Base-by-base conservation (phyloP, 2,113 vertebrate species). In the Leuciscus idus region DNA sequence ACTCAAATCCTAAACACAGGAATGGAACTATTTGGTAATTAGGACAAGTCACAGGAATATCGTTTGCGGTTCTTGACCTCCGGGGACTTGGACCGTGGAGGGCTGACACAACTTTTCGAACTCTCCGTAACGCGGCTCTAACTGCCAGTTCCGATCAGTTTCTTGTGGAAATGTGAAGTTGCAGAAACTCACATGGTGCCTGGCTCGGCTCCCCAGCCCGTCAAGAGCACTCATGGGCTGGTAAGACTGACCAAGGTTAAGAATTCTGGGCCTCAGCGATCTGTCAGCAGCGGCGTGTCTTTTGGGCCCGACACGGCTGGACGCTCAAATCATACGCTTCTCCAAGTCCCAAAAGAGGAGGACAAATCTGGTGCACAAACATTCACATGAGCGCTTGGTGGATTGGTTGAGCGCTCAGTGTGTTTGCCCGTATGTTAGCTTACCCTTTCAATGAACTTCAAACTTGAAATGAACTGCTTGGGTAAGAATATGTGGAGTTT, bases 1-100 rank as follows among this genome's bases (percentile, higher is more conserved):
- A 95, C 92, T 92, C 90, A 89, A 91, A 92, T 93, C 88, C 89
- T 89, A 92, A 92, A 91, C 89, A 90, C 92, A 91, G 91, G 88
- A 93, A 93, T 85, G 89, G 89, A 81, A 92, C 92, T 90, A 91
- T 94, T 93, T 92, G 85, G 92, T 91, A 87, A 94, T 93, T 93
- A 92, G 89, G 87, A 91, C 83, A 88, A 92, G 90, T 92, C 92
- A 81, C 82, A 89, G 90, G 81, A 93, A 91, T 87, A 89, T 62
- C 88, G 86, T 50, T 81, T 87, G 85, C 85, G 55, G 87, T 79
- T 90, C 81, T 85, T 80, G 85, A 73, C 78, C 74, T 62, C 62
- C 23, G 26, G 77, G 57, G 66, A 85, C 76, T 43, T 36, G 87
- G 87, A 87, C 89, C 84, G 79, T 75, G 43, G 68, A 75, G 76